Evolutionary conservation across 2,113 vertebrate genomes (phyloP).

Genomic region (Phyllostomus hastatus): DNA sequence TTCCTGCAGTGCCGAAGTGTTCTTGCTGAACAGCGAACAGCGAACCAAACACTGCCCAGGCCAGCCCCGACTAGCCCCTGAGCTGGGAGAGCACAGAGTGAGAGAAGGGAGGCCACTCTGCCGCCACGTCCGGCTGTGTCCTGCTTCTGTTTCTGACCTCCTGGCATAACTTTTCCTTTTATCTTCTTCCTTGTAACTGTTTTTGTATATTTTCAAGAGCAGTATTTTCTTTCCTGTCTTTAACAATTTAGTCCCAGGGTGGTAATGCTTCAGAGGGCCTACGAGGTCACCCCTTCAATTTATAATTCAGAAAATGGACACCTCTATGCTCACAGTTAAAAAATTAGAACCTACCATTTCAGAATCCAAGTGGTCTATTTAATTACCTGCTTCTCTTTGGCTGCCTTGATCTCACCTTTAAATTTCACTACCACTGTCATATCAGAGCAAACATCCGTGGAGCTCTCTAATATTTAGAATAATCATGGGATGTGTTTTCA

Average conservation of each 20-base stretch:
- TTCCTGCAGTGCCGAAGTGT: not conserved
- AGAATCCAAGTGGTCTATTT: not conserved
- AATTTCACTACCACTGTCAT: not conserved
- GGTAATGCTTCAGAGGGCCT: not conserved
- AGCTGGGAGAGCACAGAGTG: not conserved
- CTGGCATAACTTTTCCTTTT: not conserved
- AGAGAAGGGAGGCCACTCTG: not conserved
- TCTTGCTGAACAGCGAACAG: not conserved
- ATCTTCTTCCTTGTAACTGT: not conserved
- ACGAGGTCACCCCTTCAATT: not conserved
- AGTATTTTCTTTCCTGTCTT: not conserved
- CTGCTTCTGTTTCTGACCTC: not conserved
- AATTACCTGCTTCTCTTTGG: not conserved
- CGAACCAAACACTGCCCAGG: not conserved
- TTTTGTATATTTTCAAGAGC: not conserved
- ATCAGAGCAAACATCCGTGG: not conserved
- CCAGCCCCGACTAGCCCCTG: not conserved
- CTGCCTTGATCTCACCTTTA: not conserved
- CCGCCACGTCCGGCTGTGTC: rapidly evolving
- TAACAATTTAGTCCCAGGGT: not conserved
- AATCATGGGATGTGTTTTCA: not conserved
- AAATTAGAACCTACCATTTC: not conserved
- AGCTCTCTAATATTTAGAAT: not conserved
- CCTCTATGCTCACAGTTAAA: not conserved
- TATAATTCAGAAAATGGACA: not conserved